Base-by-base conservation (phyloP, 2,113 vertebrate species). In the Pangasianodon hypophthalmus region DNA sequence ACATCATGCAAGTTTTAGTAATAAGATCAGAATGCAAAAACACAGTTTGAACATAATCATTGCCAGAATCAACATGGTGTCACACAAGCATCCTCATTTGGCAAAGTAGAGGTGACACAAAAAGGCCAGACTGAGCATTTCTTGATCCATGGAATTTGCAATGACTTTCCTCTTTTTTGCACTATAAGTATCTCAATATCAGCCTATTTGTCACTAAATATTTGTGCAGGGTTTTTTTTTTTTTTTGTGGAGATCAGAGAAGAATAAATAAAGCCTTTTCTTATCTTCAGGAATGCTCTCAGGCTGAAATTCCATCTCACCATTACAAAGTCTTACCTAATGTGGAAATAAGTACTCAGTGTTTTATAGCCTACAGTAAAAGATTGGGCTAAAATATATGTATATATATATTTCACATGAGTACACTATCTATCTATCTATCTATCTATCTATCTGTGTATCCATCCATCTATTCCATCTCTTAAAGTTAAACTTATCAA, bases 21-120 rank as follows among this genome's bases (percentile, higher is more conserved):
- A 83, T 19, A 32, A 80, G 73, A 46, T 52, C 46, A 69, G 52
- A 84, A 46, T 52, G 50, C 41, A 81, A 46, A 73, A 77, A 89
- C 37, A 75, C 77, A 10, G 83, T 79, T 52, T 81, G 29, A 46
- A 79, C 71, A 83, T 77, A 89, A 46, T 54, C 60, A 56, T 29
- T 1, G 87, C 90, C 90, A 91, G 80, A 44, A 87, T 91, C 88
- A 89, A 87, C 84, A 91, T 18, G 11, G 50, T 81, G 84, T 89
- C 85, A 89, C 48, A 50, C 67, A 91, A 84, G 88, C 79, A 91
- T 89, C 81, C 85, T 87, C 79, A 91, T 69, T 84, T 91, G 90
- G 90, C 85, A 89, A 75, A 64, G 73, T 24, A 87, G n/a, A 26
- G 18, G 32, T 60, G 84, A 77, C 79, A 67, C 80, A 75, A 56